phyloP scores from a whole-genome alignment of 2,888 invertebrate genomes.

The Mimas tiliae region DNA sequence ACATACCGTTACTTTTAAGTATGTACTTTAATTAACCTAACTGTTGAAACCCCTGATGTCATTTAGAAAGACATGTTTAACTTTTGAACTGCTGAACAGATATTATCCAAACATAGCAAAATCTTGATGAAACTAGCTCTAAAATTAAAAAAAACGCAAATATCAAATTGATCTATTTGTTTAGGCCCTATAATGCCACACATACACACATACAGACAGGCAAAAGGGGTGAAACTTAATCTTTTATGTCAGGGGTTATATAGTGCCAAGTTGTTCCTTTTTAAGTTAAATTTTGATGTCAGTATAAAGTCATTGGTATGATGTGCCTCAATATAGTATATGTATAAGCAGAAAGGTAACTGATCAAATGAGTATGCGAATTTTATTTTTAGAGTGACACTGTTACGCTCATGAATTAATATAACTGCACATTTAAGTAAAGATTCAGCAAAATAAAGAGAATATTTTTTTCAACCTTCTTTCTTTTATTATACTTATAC shows the following conservation, averaged over 20 bases:
- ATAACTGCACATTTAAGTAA: conserved; percentile 44
- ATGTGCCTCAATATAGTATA: conserved; percentile 31
- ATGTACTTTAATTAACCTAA: conserved; percentile 41
- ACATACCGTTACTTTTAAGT: conserved; percentile 45
- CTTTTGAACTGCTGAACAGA: too few species aligned
- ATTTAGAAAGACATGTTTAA: too few species aligned
- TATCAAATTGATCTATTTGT: too few species aligned
- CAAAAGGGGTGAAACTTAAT: too few species aligned
- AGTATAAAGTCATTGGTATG: conserved; percentile 36
- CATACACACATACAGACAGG: too few species aligned
- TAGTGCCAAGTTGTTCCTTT: conserved; percentile 66
- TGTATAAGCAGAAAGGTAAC: conserved; percentile 29
- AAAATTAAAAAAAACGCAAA: too few species aligned
- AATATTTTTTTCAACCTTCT: conserved; percentile 27
- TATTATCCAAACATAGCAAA: too few species aligned
- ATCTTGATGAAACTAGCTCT: too few species aligned
- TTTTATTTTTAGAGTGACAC: conserved; percentile 31
- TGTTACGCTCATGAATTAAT: conserved; percentile 41
- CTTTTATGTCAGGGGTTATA: conserved; percentile 26
- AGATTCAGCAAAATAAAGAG: conserved; percentile 29
- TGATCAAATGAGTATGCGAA: conserved; percentile 26
- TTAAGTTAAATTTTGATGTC: conserved; percentile 44
- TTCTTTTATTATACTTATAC: conserved; percentile 37
- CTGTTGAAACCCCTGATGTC: too few species aligned
- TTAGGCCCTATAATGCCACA: too few species aligned